These are phyloP conservation scores for Hydrozoanthus tunicans DNA, from an alignment of 64 coral and sea anemone species.

Conservation along the genomic window DNA sequence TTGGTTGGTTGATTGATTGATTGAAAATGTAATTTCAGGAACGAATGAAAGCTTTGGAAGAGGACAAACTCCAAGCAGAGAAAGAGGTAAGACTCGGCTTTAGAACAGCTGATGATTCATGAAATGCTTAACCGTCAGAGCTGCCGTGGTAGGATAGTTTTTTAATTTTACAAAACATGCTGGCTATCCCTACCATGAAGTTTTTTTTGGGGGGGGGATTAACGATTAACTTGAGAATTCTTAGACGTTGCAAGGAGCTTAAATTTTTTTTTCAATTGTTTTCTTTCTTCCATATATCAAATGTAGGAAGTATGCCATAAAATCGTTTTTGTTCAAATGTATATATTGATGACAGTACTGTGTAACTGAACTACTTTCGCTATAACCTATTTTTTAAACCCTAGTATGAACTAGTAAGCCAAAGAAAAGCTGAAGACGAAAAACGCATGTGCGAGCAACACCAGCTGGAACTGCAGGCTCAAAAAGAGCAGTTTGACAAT, in stretches of 20 bases:
- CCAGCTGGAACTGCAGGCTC: constrained; percentile 38
- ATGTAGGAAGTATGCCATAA: not conserved
- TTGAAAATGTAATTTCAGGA: not conserved
- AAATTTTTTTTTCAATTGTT: too few relatives aligned
- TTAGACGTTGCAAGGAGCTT: too few relatives aligned
- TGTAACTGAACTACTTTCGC: not conserved
- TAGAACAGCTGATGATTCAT: too few relatives aligned
- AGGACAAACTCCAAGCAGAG: constrained; percentile 27
- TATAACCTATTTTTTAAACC: not conserved
- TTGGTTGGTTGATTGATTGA: too few relatives aligned
- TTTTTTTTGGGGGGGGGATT: too few relatives aligned
- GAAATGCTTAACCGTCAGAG: too few relatives aligned
- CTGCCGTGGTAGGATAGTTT: too few relatives aligned
- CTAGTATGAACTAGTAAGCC: constrained; percentile 14
- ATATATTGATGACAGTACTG: not conserved
- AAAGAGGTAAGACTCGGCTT: constrained; percentile 8
- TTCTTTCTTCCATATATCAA: too few relatives aligned
- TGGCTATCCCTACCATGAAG: too few relatives aligned
- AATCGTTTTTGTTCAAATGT: not conserved
- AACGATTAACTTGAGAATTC: too few relatives aligned
- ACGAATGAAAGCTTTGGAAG: constrained; percentile 3
- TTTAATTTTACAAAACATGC: too few relatives aligned
- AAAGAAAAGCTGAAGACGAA: constrained; percentile 27
- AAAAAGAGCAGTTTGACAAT: constrained; percentile 21
- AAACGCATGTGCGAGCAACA: constrained; percentile 8